Evolutionary conservation across 2,888 invertebrate species (phyloP), one percentile per base, ranked within the genome.

Genomic region (Hanleya hanleyi): DNA sequence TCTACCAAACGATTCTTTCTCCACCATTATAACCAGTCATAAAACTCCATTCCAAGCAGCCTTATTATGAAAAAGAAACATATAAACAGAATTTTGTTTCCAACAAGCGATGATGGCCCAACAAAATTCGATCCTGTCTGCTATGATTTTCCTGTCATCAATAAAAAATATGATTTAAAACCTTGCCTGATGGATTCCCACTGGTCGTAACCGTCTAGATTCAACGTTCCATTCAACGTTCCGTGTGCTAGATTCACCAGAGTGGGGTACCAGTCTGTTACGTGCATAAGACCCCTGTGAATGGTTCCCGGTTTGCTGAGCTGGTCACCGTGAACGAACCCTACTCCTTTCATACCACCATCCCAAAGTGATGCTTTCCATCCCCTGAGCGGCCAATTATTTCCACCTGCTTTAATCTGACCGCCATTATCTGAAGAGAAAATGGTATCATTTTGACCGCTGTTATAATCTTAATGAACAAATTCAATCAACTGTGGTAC

Each of bases 381-480:
- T 18, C 89, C 89, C 33, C 89, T 67, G 18, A 89, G 78, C 0
- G 89, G 89, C 84, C 84, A 89, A 79, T 89, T 89, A 77, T 87
- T 89, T 4, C 89, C 89, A 1, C 89, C 89, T 35, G 76, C 81
- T 12, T 72, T 71, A 18, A 89, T 80, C 76, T 89, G 86, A 18
- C 89, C 89, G 1, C 89, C 89, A 80, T 89, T 89, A 74, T 89
- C 98, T 88, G 79, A 29, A 75, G 69, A 73, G 35, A 74, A 5
- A 62, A 18, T 49, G n/a, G n/a, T n/a, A n/a, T n/a, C n/a, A n/a
- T n/a, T n/a, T n/a, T n/a, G n/a, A n/a, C n/a, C n/a, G n/a, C n/a
- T n/a, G n/a, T n/a, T n/a, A n/a, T n/a, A n/a, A n/a, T n/a, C n/a
- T n/a, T n/a, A n/a, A n/a, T n/a, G n/a, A n/a, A n/a, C n/a, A n/a